These are phyloP conservation scores for Rynchops niger DNA, from an alignment of 2,113 vertebrate genomes.

Conservation along the genomic window DNA sequence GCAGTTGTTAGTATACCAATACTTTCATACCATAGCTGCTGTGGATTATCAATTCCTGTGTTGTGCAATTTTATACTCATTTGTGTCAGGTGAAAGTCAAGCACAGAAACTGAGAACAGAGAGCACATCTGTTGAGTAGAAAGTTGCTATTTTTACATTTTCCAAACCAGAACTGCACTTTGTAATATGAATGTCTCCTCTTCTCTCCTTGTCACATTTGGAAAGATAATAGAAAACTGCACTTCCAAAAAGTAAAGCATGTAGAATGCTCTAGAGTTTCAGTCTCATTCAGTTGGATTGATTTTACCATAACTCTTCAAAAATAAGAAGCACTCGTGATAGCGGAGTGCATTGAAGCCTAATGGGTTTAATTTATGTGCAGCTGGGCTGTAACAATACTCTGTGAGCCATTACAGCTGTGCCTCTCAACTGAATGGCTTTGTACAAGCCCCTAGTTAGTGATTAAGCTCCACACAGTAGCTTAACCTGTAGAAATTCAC, in stretches of 20 bases:
- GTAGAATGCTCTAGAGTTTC: background rate
- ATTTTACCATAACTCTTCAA: background rate
- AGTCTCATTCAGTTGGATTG: slow-evolving; percentile 9
- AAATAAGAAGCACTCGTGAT: slow-evolving; percentile 7
- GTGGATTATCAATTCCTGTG: background rate
- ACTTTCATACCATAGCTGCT: background rate
- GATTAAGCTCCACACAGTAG: background rate
- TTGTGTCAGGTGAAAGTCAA: background rate
- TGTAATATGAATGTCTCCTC: background rate
- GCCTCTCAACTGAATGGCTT: background rate
- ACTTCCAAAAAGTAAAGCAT: background rate
- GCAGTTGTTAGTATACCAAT: background rate
- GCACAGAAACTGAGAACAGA: background rate
- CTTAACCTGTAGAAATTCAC: slow-evolving; percentile 1
- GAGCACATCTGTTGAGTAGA: background rate
- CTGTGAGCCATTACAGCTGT: slow-evolving; percentile 32
- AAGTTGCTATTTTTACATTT: background rate
- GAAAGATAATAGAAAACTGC: background rate
- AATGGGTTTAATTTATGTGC: slow-evolving; percentile 40
- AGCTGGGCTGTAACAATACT: slow-evolving; percentile 29
- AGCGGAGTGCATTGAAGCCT: slow-evolving; percentile 1
- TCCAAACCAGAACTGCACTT: background rate
- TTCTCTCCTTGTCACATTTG: background rate
- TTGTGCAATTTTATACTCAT: background rate
- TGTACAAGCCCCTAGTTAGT: background rate